Evolutionary conservation across 2,113 vertebrate genomes (phyloP).

Genomic region (Cynoglossus semilaevis): DNA sequence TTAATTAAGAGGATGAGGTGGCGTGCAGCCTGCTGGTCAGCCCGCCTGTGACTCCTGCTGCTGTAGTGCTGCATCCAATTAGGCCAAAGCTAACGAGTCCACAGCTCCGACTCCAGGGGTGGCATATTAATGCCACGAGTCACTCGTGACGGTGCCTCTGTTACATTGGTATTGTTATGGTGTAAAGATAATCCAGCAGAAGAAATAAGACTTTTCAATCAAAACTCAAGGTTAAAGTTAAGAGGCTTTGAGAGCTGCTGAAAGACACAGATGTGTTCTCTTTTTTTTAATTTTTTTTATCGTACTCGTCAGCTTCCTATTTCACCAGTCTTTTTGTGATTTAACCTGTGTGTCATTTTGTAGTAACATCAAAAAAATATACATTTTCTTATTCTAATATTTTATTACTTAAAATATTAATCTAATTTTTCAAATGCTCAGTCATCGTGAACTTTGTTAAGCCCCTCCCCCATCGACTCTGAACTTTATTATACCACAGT

Average conservation of each 20-base stretch:
- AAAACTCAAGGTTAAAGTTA: constrained; percentile 22
- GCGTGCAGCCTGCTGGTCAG: constrained; percentile 23
- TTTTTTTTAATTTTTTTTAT: neutral
- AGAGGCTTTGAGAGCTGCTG: neutral
- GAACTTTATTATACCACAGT: too few relatives aligned
- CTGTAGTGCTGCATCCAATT: constrained; percentile 58
- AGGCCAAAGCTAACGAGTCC: constrained; percentile 43
- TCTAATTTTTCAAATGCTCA: too few relatives aligned
- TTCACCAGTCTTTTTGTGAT: too few relatives aligned
- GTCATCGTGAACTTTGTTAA: too few relatives aligned
- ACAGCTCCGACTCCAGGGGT: constrained; percentile 21
- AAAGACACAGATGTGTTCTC: too few relatives aligned
- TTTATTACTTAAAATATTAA: too few relatives aligned
- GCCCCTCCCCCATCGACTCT: too few relatives aligned
- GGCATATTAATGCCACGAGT: constrained; percentile 47
- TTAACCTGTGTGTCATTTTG: too few relatives aligned
- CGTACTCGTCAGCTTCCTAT: too few relatives aligned
- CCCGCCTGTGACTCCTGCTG: constrained; percentile 30
- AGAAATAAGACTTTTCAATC: constrained; percentile 23
- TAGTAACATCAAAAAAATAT: too few relatives aligned
- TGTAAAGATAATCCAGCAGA: constrained; percentile 32
- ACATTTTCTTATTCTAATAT: too few relatives aligned
- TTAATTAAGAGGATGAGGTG: constrained; percentile 55
- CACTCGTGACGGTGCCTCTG: constrained; percentile 21
- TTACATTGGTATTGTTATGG: constrained; percentile 23